Percentiles rank a stretch among this genome's conserved stretches.
Evolutionary conservation across 2,888 invertebrate genomes (phyloP).

Genomic region (Erannis defoliaria): DNA sequence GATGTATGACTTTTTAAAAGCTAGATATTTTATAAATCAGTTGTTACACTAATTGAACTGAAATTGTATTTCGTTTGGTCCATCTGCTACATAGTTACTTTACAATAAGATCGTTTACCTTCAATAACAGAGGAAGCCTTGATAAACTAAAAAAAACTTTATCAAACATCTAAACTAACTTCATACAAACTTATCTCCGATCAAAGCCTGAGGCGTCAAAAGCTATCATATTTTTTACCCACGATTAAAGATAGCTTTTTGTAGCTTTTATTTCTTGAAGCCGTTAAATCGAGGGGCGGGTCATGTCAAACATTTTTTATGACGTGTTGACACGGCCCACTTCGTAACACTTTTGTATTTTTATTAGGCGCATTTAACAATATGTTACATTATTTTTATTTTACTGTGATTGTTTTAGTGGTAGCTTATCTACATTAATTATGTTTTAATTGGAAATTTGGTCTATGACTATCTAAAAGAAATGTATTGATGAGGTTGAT

Average conservation of each 20-base stretch:
- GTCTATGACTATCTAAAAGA: too few relatives aligned
- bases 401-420: too few relatives aligned
- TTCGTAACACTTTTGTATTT: constrained; percentile 34
- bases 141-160: constrained; percentile 19
- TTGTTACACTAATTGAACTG: not conserved
- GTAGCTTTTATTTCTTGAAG: constrained; percentile 47
- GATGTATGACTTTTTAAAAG: not conserved
- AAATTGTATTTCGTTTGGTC: not conserved
- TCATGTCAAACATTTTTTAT: constrained; percentile 48
- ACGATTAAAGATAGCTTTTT: constrained; percentile 48
- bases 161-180: constrained; percentile 31
- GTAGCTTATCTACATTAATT: too few relatives aligned
- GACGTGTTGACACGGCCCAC: constrained; percentile 52
- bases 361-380: constrained; percentile 19
- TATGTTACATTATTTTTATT: not conserved
- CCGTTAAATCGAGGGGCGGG: constrained; percentile 54
- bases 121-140: constrained; percentile 6
- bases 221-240: constrained; percentile 40
- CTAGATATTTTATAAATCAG: not conserved
- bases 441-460: too few relatives aligned
- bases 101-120: not conserved
- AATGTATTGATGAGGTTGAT: too few relatives aligned
- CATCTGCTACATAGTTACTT: not conserved
- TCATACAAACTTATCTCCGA: constrained; percentile 24
- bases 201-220: constrained; percentile 25